These are phyloP conservation scores for Epinephelus cyanopodus DNA, from an alignment of 2,113 vertebrate species.

Conservation along the genomic window DNA sequence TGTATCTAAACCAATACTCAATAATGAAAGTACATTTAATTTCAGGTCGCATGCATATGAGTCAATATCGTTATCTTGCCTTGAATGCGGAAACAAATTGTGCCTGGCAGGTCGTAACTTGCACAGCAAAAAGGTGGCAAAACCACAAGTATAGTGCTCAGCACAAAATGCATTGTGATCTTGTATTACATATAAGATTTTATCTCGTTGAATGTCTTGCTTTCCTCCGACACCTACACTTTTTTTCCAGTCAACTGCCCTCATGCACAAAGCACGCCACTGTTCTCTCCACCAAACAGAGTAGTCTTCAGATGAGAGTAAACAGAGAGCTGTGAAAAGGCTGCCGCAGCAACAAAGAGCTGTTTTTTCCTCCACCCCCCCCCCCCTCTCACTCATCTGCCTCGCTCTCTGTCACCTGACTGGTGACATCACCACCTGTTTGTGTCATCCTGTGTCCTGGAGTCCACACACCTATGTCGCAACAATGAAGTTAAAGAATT, in stretches of 20 bases:
- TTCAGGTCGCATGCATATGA: neutral
- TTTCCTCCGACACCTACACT: neutral
- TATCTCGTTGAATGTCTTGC: neutral
- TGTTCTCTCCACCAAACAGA: constrained; percentile 32
- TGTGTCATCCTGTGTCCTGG: constrained; percentile 2
- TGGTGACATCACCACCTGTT: constrained; percentile 55
- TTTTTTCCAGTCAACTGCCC: neutral
- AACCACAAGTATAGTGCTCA: neutral
- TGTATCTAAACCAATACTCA: neutral
- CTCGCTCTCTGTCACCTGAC: constrained; percentile 62
- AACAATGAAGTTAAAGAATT: constrained; percentile 22
- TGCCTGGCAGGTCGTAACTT: neutral
- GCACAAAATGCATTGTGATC: neutral
- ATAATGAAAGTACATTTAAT: neutral
- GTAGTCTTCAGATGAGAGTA: constrained; percentile 1
- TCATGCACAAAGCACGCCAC: constrained; percentile 20
- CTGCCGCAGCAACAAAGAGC: neutral
- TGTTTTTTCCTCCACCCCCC: neutral
- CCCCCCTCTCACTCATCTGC: neutral
- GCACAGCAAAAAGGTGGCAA: neutral
- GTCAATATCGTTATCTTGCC: neutral
- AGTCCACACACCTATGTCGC: neutral
- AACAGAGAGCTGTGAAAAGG: constrained; percentile 12
- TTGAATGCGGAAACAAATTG: neutral
- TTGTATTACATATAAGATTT: neutral